Evolutionary conservation across 2,888 invertebrate genomes (phyloP).

Genomic region (Athetis lepigone): DNA sequence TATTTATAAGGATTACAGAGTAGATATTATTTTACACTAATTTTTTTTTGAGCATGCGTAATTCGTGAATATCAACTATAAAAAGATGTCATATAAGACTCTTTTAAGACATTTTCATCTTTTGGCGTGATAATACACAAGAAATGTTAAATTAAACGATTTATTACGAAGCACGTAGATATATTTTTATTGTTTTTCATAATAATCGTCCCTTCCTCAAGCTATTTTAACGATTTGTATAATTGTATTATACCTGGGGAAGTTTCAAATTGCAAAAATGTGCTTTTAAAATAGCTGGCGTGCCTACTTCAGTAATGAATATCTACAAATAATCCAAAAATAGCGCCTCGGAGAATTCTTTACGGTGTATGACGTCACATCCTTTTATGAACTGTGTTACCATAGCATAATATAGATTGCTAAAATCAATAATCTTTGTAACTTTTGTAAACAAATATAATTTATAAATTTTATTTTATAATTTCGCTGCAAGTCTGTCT

Average conservation of each 20-base stretch:
- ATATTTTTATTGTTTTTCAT: neutral
- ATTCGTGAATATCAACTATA: neutral
- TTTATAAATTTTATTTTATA: constrained; percentile 14
- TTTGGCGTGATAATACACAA: neutral
- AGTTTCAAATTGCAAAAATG: constrained; percentile 89
- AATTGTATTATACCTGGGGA: too few species aligned
- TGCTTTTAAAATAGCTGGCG: constrained; percentile 85
- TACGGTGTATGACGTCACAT: constrained; percentile 77
- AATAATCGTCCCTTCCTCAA: neutral
- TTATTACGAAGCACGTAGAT: neutral
- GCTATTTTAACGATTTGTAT: too few species aligned
- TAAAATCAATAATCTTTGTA: constrained; percentile 54
- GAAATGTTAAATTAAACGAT: neutral
- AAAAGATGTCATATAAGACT: neutral
- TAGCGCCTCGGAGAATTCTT: constrained; percentile 81
- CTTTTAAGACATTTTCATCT: neutral
- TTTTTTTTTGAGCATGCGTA: constrained; percentile 5
- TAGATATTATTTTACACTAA: too few species aligned
- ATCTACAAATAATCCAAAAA: constrained; percentile 86
- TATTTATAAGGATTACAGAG: too few species aligned
- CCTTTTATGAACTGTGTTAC: constrained; percentile 75
- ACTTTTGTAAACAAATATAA: constrained; percentile 35
- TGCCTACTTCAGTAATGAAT: constrained; percentile 79
- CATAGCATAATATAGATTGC: constrained; percentile 48
- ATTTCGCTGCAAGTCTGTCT: constrained; percentile 7